phyloP scores from a whole-genome alignment of 2,113 vertebrate species.

The Scolopax mira region DNA sequence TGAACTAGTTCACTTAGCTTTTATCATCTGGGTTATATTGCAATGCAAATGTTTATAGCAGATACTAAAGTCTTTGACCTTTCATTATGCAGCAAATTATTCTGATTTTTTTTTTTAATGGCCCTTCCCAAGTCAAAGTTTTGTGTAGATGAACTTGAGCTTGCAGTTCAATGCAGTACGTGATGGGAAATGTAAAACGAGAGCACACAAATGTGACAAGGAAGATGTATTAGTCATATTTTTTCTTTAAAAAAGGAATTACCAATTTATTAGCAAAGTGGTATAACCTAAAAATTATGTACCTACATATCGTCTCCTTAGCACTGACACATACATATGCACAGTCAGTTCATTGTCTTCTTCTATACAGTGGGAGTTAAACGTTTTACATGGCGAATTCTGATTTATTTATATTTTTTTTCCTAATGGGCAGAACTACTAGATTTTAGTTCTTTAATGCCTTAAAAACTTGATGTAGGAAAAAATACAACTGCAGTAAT shows the following conservation, averaged over 20 bases:
- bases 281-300: not conserved
- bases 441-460: not conserved
- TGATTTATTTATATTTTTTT: not conserved
- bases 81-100: not conserved
- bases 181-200: not conserved
- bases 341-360: not conserved
- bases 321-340: not conserved
- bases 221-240: not conserved
- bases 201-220: not conserved
- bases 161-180: not conserved
- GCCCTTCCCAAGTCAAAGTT: not conserved
- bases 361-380: not conserved
- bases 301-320: not conserved
- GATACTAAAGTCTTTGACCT: slow-evolving; percentile 18
- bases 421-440: not conserved
- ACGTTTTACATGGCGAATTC: not conserved
- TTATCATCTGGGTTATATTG: not conserved
- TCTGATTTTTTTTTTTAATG: slow-evolving; percentile 11
- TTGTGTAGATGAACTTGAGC: not conserved
- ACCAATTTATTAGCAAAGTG: not conserved
- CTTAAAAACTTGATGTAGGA: not conserved
- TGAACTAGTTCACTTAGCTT: not conserved
- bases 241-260: not conserved
- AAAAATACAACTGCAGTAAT: not conserved
- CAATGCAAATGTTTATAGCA: slow-evolving; percentile 12